Conservation (phyloP, 2,888 invertebrate species). For the Bursaphelenchus okinawaensis region DNA sequence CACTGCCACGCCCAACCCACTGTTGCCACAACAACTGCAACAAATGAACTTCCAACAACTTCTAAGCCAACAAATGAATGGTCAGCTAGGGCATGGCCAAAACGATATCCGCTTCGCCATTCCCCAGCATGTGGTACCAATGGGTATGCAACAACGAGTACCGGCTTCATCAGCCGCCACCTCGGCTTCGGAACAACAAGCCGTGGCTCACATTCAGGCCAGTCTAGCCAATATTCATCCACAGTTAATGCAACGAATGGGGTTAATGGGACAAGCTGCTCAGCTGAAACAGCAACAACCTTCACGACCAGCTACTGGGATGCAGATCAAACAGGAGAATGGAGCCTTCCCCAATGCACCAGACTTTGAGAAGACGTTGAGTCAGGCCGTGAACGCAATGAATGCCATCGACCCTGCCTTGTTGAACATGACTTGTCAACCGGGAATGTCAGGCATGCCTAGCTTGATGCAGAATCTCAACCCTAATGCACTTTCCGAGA, state of each 20-base stretch:
- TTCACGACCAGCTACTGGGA: not conserved
- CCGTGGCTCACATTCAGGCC: not conserved
- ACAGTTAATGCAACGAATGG: not conserved
- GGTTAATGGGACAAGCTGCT: not conserved
- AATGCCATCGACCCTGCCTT: conserved; percentile 12
- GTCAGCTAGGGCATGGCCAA: not conserved
- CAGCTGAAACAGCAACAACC: not conserved
- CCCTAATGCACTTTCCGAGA: not conserved
- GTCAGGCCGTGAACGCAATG: conserved; percentile 8
- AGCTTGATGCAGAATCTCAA: not conserved
- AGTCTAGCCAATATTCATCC: not conserved
- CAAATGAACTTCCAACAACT: not conserved
- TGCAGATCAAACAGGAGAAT: not conserved
- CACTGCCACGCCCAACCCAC: not conserved
- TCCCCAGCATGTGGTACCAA: conserved; percentile 1
- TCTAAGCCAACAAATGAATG: not conserved
- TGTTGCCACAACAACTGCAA: not conserved
- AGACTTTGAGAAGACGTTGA: conserved; percentile 3
- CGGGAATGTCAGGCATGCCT: not conserved
- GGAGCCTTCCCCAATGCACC: not conserved
- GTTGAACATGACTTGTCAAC: not conserved
- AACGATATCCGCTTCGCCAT: conserved; percentile 1
- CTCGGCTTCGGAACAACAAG: not conserved
- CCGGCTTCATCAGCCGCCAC: not conserved
- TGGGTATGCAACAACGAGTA: conserved; percentile 2